Evolutionary conservation across 1,140 invertebrate species (phyloP).

Genomic region (Patella vulgata): DNA sequence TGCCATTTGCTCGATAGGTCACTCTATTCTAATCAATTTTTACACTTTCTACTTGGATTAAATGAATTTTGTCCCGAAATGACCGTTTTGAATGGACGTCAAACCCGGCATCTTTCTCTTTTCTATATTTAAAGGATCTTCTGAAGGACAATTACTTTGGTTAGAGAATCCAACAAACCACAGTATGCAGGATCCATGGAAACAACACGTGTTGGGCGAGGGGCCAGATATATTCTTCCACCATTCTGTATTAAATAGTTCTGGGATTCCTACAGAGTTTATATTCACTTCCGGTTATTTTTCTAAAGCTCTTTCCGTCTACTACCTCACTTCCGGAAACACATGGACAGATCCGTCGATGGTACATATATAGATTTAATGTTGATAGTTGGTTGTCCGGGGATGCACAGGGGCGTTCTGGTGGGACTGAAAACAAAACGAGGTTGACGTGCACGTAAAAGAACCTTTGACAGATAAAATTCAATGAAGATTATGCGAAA

Average conservation of each 20-base stretch:
- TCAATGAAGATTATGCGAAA: too few species aligned
- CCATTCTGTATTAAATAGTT: constrained; percentile 37
- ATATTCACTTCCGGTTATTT: constrained; percentile 46
- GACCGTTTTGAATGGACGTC: too few species aligned
- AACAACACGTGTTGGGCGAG: constrained; percentile 39
- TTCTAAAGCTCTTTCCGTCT: constrained; percentile 48
- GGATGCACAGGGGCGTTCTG: too few species aligned
- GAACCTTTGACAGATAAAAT: too few species aligned
- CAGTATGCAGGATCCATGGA: constrained; percentile 36
- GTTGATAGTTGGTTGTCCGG: too few species aligned
- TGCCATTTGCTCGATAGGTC: too few species aligned
- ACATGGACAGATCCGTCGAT: constrained; percentile 48
- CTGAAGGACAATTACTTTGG: constrained; percentile 34
- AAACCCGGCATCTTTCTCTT: too few species aligned
- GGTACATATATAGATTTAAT: constrained; percentile 5
- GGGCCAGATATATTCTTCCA: constrained; percentile 57
- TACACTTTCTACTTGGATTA: too few species aligned
- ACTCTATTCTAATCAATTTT: too few species aligned
- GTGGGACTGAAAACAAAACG: too few species aligned
- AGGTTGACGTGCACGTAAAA: too few species aligned
- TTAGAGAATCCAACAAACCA: constrained; percentile 46
- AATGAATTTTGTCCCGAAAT: too few species aligned
- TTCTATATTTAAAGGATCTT: constrained; percentile 20
- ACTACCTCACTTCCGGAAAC: constrained; percentile 41
- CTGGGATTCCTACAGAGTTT: constrained; percentile 34